Percentiles rank a stretch among this genome's conserved stretches.
phyloP scores from a whole-genome alignment of 2,113 vertebrate species.

The Hyperopisus bebe region DNA sequence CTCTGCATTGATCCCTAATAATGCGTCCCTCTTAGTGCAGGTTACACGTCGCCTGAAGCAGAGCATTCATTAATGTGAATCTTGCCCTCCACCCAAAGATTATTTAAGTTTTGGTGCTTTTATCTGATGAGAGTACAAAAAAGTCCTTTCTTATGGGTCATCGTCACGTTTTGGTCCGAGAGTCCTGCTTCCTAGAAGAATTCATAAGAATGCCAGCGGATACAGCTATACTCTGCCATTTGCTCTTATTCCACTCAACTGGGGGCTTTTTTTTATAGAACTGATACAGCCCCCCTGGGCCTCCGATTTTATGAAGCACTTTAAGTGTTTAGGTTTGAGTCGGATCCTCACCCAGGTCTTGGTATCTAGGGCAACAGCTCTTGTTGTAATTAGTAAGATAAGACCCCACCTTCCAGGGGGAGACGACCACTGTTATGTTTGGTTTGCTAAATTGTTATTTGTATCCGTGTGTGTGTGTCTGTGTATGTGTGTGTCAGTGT shows the following conservation, averaged over 20 bases:
- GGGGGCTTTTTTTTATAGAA: background rate
- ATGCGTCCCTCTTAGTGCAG: background rate
- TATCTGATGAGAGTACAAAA: background rate
- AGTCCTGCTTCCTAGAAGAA: too few species aligned
- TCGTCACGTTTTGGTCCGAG: background rate
- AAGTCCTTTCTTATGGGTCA: background rate
- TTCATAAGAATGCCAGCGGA: too few species aligned
- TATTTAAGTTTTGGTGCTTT: background rate
- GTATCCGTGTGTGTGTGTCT: background rate
- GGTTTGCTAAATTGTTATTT: background rate
- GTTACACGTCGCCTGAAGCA: background rate
- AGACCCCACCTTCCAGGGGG: background rate
- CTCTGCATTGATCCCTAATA: background rate
- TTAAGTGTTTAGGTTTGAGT: background rate
- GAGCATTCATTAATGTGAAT: background rate
- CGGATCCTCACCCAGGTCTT: background rate
- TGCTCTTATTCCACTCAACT: conserved; percentile 7
- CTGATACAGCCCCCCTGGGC: too few species aligned
- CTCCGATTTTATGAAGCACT: background rate
- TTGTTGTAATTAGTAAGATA: background rate
- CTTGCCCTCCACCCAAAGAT: background rate
- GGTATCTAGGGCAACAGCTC: background rate
- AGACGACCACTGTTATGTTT: background rate
- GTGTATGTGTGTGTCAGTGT: background rate
- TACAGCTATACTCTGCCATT: background rate